Evolutionary conservation across 2,888 invertebrate species (phyloP).

Genomic region (Seira musarum): DNA sequence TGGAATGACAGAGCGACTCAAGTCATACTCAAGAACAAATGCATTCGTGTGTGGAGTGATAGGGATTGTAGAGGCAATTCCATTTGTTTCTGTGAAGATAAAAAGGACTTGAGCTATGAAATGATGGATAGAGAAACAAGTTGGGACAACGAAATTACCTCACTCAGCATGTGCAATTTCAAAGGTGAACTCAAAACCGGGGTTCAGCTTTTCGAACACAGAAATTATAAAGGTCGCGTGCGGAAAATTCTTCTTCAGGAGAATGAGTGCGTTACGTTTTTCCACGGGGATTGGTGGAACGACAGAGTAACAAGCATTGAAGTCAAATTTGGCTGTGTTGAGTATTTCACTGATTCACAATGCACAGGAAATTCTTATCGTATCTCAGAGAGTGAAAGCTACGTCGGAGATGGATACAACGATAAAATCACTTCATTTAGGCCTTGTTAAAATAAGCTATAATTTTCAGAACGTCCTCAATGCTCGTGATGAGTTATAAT

Average conservation of each 20-base stretch:
- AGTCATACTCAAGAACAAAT: too few relatives aligned
- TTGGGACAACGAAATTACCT: not conserved
- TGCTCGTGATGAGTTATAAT: too few relatives aligned
- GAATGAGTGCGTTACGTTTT: not conserved
- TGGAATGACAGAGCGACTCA: too few relatives aligned
- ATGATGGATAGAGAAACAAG: not conserved
- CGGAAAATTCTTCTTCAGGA: not conserved
- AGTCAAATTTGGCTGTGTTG: not conserved
- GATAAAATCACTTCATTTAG: not conserved
- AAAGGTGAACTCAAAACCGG: too few relatives aligned
- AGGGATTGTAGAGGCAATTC: too few relatives aligned
- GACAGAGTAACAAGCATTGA: not conserved
- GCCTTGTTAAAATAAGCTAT: too few relatives aligned
- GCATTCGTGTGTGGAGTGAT: too few relatives aligned
- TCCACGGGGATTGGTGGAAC: not conserved
- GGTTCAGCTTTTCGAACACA: too few relatives aligned
- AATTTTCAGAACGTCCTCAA: too few relatives aligned
- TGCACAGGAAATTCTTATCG: not conserved
- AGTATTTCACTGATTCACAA: not conserved
- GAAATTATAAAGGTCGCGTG: not conserved
- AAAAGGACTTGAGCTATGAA: not conserved
- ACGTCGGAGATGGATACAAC: not conserved
- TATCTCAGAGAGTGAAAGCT: not conserved
- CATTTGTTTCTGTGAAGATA: not conserved
- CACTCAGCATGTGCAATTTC: too few relatives aligned